Evolutionary conservation across 1,140 invertebrate genomes (phyloP).

Genomic region (Holcopasites calliopsidis): DNA sequence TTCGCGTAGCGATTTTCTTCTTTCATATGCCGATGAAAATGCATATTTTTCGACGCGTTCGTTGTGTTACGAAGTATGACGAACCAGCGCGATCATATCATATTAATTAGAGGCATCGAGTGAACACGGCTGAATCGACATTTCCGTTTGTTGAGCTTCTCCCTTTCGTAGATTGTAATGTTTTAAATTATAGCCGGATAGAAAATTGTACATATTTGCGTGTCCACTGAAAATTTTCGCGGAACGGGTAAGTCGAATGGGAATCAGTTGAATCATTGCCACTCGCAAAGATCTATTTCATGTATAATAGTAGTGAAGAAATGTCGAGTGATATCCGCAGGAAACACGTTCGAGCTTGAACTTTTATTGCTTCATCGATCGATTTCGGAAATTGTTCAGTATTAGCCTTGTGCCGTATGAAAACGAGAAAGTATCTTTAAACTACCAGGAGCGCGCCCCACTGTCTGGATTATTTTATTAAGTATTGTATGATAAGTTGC

Average conservation of each 20-base stretch:
- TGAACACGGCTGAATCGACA: conserved; percentile 63
- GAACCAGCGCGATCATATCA: conserved; percentile 60
- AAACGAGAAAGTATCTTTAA: conserved; percentile 43
- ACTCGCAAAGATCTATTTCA: conserved; percentile 27
- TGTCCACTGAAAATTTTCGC: conserved; percentile 14
- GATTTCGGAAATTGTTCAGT: conserved; percentile 41
- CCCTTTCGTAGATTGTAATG: neutral
- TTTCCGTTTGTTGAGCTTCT: conserved; percentile 8
- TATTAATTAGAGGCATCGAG: conserved; percentile 41
- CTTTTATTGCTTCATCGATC: neutral
- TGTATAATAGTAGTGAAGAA: neutral
- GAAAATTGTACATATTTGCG: neutral
- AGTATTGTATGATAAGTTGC: conserved; percentile 72
- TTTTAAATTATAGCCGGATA: neutral
- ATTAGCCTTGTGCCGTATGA: conserved; percentile 48
- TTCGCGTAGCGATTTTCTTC: neutral
- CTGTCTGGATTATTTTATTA: conserved; percentile 65
- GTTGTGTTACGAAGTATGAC: neutral
- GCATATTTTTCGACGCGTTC: neutral
- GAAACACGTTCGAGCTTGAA: neutral
- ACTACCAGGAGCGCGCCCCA: too few relatives aligned
- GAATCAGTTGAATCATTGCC: neutral
- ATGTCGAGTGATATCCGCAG: neutral
- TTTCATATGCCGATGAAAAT: neutral
- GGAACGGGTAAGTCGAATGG: neutral